Base-by-base conservation (phyloP, 2,797 vertebrate species). In the Phataginus tricuspis region DNA sequence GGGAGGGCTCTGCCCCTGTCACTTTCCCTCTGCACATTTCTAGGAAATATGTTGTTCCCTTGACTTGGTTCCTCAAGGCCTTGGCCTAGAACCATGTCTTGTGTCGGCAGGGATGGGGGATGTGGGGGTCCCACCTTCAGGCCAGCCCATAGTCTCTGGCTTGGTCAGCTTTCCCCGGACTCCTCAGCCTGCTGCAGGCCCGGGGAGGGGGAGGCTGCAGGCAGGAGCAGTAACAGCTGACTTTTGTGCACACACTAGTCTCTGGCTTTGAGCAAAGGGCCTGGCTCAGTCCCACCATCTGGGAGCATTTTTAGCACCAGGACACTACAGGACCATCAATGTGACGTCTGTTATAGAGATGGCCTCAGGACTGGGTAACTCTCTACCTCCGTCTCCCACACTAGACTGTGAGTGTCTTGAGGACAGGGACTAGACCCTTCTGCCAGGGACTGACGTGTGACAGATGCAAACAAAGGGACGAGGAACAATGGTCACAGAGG, bases 51-150 rank as follows among this genome's bases (percentile, higher is more conserved):
- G 27, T 13, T 25, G 14, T 25, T 68, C 25, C 45, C 31, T 37
- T 34, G 37, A 4, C 53, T 5, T 21, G 64, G 57, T n/a, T 53
- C 55, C 37, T 7, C 8, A 0, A 25, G 37, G 29, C 45, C 59
- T 95, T 82, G 7, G 72, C 45, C n/a, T 87, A 59, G 55, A 86
- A 61, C 49, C 34, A 5, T 7, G n/a, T 49, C 86, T 94, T 14
- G 2, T 2, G 4, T 29, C 37, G 13, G 77, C 42, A 91, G 12
- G 12, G 53, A 2, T 1, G 3, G 21, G 6, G 16, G 42, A n/a
- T n/a, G n/a, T n/a, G 11, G 19, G 82, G 68, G 29, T 45, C 45
- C 45, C 4, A 12, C 11, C 23, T 68, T 37, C n/a, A 25, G 55
- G 39, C 42, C 31, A 34, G 68, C 68, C 14, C 8, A 8, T 2